phyloP scores from a whole-genome alignment of 2,888 invertebrate genomes.

The Platypus cylindrus region DNA sequence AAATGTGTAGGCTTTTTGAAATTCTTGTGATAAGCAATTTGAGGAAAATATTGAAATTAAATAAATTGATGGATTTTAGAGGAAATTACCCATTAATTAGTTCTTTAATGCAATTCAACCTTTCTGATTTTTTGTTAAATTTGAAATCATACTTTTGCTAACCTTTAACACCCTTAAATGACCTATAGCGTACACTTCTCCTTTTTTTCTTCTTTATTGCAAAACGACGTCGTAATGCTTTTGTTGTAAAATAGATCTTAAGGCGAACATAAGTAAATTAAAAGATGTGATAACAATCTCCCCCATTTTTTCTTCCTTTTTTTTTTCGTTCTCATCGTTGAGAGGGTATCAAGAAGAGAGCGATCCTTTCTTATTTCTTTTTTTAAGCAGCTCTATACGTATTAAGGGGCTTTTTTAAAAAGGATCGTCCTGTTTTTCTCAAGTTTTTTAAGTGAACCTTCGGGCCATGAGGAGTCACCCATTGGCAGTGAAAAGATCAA shows the following conservation, averaged over 20 bases:
- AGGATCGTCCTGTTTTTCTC: constrained; percentile 32
- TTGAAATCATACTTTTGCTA: too few relatives aligned
- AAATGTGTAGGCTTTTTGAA: too few relatives aligned
- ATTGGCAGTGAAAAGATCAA: constrained; percentile 23
- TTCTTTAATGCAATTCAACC: too few relatives aligned
- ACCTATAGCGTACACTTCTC: too few relatives aligned
- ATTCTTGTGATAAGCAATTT: too few relatives aligned
- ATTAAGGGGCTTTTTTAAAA: constrained; percentile 27
- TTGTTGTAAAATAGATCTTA: constrained; percentile 49
- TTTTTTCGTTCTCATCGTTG: constrained; percentile 19
- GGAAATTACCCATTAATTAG: too few relatives aligned
- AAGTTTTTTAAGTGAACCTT: constrained; percentile 29
- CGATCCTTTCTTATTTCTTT: constrained; percentile 22
- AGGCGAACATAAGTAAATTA: constrained; percentile 68
- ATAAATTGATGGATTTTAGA: too few relatives aligned
- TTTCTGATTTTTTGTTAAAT: too few relatives aligned
- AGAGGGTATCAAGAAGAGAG: constrained; percentile 30
- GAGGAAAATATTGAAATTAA: too few relatives aligned
- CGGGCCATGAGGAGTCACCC: constrained; percentile 27
- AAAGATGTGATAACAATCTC: constrained; percentile 68
- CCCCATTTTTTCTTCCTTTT: too few relatives aligned
- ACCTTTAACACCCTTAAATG: too few relatives aligned
- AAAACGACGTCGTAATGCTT: neutral
- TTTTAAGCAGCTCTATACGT: constrained; percentile 23
- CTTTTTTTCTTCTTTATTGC: neutral